Base-by-base conservation (phyloP, 2,888 invertebrate species). In the Phyto melanocephala region DNA sequence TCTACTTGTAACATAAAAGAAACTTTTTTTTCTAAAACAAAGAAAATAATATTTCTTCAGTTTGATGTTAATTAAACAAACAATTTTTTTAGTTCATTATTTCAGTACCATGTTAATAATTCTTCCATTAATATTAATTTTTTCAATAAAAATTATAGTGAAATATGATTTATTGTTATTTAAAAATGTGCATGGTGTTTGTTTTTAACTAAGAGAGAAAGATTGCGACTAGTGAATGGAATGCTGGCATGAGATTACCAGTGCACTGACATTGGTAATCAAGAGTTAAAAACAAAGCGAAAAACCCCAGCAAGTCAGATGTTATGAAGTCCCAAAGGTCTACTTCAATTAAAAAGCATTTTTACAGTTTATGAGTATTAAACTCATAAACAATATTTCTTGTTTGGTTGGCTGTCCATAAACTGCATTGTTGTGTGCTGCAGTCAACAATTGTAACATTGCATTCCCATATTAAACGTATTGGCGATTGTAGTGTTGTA, bases 261-360 rank as follows among this genome's bases (percentile, higher is more conserved):
- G 60, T 75, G 63, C 77, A 72, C 71, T 81, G 77, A 56, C 68
- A 52, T 54, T 68, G 37, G 56, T 56, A 56, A 80, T 72, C 80
- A 77, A 79, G 52, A 77, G 45, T 74, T 52, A 62, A 80, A 77
- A 67, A 70, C 62, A 62, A 77, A 77, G 56, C 52, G 40, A 56
- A 13, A 70, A 58, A 35, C 3, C 17, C 20, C 40, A 22, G 63
- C 50, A 71, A 77, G 77, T 76, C 82, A 82, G 79, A 84, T 84
- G 76, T 85, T 86, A 89, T 88, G 83, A 87, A 88, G 86, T 90
- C 90, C 90, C 90, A 86, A 86, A 87, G 89, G 90, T 88, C 87
- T 87, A 88, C 89, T 90, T 90, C 90, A 89, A 90, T 90, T 90
- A 90, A 90, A 90, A 90, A 89, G 88, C 89, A 88, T 90, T 90